These are phyloP conservation scores for Parapsyche elsis DNA, from an alignment of 1,140 invertebrate species.

Conservation along the genomic window DNA sequence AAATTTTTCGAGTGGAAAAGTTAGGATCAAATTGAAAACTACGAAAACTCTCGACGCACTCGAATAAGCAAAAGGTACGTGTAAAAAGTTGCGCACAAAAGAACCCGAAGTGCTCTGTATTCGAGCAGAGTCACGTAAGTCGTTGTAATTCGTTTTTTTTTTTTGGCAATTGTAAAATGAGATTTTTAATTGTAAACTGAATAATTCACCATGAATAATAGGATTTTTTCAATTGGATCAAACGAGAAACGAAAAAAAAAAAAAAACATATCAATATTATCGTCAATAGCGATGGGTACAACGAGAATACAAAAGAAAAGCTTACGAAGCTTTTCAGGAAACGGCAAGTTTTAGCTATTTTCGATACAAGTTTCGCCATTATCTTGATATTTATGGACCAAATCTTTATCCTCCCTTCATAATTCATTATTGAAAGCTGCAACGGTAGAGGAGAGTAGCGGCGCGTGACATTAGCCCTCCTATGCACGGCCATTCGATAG, in stretches of 20 bases:
- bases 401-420: constrained; percentile 24
- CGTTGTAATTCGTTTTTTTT: too few species aligned
- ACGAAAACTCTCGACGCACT: constrained; percentile 16
- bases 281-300: too few species aligned
- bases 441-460: constrained; percentile 1
- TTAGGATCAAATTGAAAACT: constrained; percentile 26
- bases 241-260: too few species aligned
- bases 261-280: too few species aligned
- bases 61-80: background rate
- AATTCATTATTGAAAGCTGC: constrained; percentile 39
- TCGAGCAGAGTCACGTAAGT: too few species aligned
- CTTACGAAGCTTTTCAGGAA: constrained; percentile 1
- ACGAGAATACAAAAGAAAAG: background rate
- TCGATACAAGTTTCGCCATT: constrained; percentile 37
- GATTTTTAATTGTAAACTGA: too few species aligned
- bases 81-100: background rate
- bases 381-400: constrained; percentile 38
- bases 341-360: constrained; percentile 23
- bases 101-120: background rate
- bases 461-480: constrained; percentile 29
- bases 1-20: constrained; percentile 32
- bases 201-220: too few species aligned
- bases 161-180: too few species aligned
- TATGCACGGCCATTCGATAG: background rate
- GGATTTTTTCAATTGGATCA: too few species aligned